Base-by-base conservation (phyloP, 2,113 vertebrate genomes). In the Stegostoma tigrinum region DNA sequence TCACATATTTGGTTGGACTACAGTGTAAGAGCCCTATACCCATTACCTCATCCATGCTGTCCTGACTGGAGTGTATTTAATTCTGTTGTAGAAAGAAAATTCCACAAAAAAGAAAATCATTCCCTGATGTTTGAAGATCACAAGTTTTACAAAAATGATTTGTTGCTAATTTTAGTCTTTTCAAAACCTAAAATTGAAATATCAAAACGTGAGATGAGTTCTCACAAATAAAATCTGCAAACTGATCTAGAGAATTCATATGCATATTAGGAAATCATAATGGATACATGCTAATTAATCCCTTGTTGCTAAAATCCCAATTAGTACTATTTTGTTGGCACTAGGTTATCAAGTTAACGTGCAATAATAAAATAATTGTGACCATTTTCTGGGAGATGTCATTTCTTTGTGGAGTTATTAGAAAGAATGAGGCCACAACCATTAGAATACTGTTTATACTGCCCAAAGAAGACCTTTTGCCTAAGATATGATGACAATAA, bases 271-370 rank as follows among this genome's bases (percentile, higher is more conserved):
- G 42, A 72, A 95, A 95, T 72, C 94, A 95, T 95, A 95, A 95
- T 95, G 68, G 94, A 95, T 72, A 95, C 94, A 95, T 95, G 72
- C 94, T 95, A 95, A 95, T 95, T 95, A 95, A 75, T 95, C 94
- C 94, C 94, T 48, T 72, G 94, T 95, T 95, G 94, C 94, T 52
- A 75, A 95, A 95, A 95, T 42, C 94, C 94, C 94, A 95, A 95
- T 95, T 95, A 95, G 68, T 95, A 95, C 38, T 95, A 95, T 95
- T 95, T 95, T 95, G 94, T 95, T 95, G 94, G 72, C 94, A 95
- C 94, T 70, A 72, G 94, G 66, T 95, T 52, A 95, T 95, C 94
- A 95, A 95, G 94, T 72, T 72, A 95, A 45, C 45, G 27, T 95
- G 45, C 67, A 95, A 72, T 95, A 95, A 95, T 95, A 95, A 95